Evolutionary conservation across 2,797 vertebrate species (phyloP).

Genomic region (Myotis daubentonii): DNA sequence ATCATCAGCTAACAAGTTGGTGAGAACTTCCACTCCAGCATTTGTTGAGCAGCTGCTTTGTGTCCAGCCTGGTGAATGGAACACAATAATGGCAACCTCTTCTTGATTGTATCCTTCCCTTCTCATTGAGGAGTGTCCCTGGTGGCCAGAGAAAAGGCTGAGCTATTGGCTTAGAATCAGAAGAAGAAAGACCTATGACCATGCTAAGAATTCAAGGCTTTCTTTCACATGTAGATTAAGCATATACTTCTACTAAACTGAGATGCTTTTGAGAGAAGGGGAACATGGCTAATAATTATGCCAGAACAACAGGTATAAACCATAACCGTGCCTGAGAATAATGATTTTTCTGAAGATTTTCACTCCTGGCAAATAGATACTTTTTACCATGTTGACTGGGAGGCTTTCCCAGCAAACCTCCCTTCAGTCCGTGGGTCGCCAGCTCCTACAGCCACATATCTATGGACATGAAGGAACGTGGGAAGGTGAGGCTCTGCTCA

Average conservation of each 20-base stretch:
- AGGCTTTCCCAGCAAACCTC: background rate
- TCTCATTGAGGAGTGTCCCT: background rate
- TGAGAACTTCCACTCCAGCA: background rate
- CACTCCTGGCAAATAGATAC: background rate
- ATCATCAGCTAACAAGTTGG: background rate
- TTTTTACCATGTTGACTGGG: background rate
- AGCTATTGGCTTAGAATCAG: background rate
- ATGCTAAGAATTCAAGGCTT: background rate
- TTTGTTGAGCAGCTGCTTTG: background rate
- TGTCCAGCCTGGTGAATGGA: background rate
- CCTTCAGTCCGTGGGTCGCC: background rate
- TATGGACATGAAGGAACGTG: background rate
- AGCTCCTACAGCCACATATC: background rate
- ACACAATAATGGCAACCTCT: background rate
- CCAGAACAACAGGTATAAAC: background rate
- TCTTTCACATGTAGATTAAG: background rate
- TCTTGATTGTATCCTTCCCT: background rate
- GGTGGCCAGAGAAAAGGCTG: background rate
- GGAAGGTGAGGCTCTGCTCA: background rate
- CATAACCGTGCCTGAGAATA: background rate
- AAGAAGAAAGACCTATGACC: background rate
- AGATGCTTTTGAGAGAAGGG: background rate
- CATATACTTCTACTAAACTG: background rate
- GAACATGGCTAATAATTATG: background rate
- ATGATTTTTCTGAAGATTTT: background rate